These are phyloP conservation scores for Macrophya annulata DNA, from an alignment of 2,888 invertebrate genomes.

Conservation along the genomic window DNA sequence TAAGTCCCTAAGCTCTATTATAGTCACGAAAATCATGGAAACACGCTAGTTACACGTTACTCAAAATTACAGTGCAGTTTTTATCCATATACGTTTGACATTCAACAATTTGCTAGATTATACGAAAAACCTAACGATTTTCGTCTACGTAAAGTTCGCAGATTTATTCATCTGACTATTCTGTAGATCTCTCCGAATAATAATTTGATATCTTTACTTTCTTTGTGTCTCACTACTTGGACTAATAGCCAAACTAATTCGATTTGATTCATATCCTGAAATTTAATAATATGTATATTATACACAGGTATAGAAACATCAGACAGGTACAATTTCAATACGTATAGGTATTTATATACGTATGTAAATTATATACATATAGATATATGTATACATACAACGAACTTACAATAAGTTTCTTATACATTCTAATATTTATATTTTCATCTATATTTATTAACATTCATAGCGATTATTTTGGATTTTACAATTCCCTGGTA, in stretches of 20 bases:
- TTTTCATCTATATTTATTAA: neutral
- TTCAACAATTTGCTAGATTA: neutral
- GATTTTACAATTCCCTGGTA: neutral
- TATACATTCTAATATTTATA: neutral
- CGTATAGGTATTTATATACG: neutral
- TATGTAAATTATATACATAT: neutral
- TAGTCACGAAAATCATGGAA: neutral
- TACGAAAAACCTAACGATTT: neutral
- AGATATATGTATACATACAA: neutral
- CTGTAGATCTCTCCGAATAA: neutral
- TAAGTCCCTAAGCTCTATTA: neutral
- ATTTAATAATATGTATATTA: neutral
- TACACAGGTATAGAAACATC: neutral
- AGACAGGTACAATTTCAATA: neutral
- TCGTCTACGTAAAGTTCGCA: neutral
- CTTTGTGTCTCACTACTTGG: neutral
- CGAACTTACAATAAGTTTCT: neutral
- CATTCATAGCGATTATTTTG: slow-evolving; percentile 2
- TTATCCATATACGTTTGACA: neutral
- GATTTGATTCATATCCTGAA: neutral
- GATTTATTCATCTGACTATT: neutral
- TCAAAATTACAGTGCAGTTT: neutral
- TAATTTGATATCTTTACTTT: neutral
- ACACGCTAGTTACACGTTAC: neutral
- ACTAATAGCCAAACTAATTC: no score